Conservation (phyloP, 2,888 invertebrate species). For the Iselma pallidipennis region DNA sequence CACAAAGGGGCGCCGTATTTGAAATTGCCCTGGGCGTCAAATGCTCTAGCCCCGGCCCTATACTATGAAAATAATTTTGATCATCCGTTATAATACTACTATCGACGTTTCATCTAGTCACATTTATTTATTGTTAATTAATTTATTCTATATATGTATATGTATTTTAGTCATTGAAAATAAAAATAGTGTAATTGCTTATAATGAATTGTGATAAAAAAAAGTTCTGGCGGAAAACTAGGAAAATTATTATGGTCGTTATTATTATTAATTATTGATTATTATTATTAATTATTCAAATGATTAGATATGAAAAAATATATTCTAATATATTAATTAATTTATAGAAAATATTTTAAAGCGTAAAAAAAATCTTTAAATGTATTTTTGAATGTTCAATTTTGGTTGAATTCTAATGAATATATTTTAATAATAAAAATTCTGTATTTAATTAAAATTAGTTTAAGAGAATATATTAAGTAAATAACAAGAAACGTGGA, state of each 20-base stretch:
- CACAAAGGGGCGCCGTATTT: too few species aligned
- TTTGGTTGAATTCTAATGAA: constrained; percentile 24
- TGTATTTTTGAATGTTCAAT: constrained; percentile 30
- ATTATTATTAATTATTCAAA: neutral
- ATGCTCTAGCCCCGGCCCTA: too few species aligned
- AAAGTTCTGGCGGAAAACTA: constrained; percentile 27
- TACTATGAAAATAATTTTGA: neutral
- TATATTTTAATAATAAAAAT: constrained; percentile 19
- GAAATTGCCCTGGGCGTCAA: too few species aligned
- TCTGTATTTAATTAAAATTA: constrained; percentile 4
- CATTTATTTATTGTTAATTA: constrained; percentile 45
- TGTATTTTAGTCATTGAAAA: constrained; percentile 29
- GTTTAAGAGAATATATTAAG: constrained; percentile 20
- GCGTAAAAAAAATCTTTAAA: constrained; percentile 16
- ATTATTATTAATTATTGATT: too few species aligned
- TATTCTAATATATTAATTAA: constrained; percentile 18
- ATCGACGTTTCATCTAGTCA: constrained; percentile 42
- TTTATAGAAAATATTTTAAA: constrained; percentile 28
- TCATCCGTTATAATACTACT: constrained; percentile 15
- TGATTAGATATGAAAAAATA: neutral
- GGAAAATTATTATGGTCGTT: too few species aligned
- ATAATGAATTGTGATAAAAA: constrained; percentile 50
- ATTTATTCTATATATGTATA: constrained; percentile 41
- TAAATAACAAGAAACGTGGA: constrained; percentile 20
- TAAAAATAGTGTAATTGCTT: constrained; percentile 50